A percentile compares a stretch with the other conserved stretches of the same genome.
Evolutionary conservation across 2,113 vertebrate species (phyloP).

Genomic region (Lasiurus cinereus): DNA sequence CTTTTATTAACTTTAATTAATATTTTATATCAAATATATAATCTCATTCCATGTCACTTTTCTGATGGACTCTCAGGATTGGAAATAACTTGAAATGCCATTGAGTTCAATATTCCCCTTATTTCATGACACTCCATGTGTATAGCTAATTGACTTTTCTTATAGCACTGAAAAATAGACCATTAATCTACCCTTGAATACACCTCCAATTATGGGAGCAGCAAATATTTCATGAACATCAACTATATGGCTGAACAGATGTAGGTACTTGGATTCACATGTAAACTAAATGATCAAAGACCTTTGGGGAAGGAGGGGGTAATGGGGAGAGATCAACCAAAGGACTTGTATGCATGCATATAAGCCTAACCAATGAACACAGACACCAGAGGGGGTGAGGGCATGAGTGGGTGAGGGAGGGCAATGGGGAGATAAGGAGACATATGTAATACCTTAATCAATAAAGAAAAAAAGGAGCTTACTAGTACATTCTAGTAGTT

Average conservation of each 20-base stretch:
- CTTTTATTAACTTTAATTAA: not conserved
- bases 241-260: not conserved
- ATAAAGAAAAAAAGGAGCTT: not conserved
- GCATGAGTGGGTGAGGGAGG: too few species aligned
- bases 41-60: conserved; percentile 24
- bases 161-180: not conserved
- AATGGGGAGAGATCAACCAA: too few species aligned
- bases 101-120: not conserved
- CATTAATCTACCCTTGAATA: not conserved
- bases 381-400: too few species aligned
- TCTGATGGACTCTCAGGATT: not conserved
- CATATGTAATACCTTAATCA: too few species aligned
- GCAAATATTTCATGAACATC: not conserved
- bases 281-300: not conserved
- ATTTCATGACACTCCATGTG: not conserved
- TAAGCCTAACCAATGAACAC: too few species aligned
- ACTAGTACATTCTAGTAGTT: not conserved
- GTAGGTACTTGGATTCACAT: not conserved
- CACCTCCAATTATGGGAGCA: not conserved
- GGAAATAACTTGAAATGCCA: not conserved
- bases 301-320: not conserved
- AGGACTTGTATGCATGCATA: too few species aligned
- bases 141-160: not conserved
- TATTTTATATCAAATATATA: not conserved
- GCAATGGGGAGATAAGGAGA: too few species aligned